Percentiles rank a stretch among this genome's conserved stretches.
Conservation (phyloP, 2,888 invertebrate genomes). For the Apodemia zela region DNA sequence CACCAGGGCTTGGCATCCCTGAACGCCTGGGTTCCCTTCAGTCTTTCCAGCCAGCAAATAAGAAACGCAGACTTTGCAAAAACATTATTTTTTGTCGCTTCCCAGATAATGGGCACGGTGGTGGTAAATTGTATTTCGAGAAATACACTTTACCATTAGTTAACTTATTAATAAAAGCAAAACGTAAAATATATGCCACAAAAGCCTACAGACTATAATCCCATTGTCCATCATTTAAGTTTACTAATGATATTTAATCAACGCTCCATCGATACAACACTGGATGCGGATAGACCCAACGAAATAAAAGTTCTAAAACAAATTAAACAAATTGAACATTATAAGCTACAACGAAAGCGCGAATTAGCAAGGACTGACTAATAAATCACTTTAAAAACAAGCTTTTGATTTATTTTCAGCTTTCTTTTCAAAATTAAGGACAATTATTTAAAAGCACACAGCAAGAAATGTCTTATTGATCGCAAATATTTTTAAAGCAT, state of each 20-base stretch:
- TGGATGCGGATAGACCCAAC: constrained; percentile 21
- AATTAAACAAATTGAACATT: constrained; percentile 41
- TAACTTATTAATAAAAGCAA: constrained; percentile 30
- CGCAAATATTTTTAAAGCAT: not conserved
- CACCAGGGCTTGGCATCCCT: constrained; percentile 81
- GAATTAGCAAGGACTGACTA: constrained; percentile 36
- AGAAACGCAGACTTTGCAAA: constrained; percentile 79
- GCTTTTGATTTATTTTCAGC: not conserved
- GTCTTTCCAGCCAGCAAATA: constrained; percentile 79
- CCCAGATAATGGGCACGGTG: constrained; percentile 49
- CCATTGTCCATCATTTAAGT: constrained; percentile 6
- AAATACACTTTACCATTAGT: constrained; percentile 24
- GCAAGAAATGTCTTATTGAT: constrained; percentile 5
- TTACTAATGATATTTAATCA: constrained; percentile 13
- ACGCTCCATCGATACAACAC: constrained; percentile 22
- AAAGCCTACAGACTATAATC: constrained; percentile 18
- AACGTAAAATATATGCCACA: constrained; percentile 26
- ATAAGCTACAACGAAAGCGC: constrained; percentile 77
- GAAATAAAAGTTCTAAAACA: constrained; percentile 26
- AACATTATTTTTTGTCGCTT: constrained; percentile 66
- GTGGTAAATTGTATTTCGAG: constrained; percentile 21
- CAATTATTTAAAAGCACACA: not conserved
- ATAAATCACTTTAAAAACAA: constrained; percentile 27
- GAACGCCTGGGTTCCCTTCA: constrained; percentile 78
- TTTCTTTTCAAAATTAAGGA: not conserved